These are phyloP conservation scores for Linnaemya tessellans DNA, from an alignment of 2,888 invertebrate genomes.

Conservation along the genomic window DNA sequence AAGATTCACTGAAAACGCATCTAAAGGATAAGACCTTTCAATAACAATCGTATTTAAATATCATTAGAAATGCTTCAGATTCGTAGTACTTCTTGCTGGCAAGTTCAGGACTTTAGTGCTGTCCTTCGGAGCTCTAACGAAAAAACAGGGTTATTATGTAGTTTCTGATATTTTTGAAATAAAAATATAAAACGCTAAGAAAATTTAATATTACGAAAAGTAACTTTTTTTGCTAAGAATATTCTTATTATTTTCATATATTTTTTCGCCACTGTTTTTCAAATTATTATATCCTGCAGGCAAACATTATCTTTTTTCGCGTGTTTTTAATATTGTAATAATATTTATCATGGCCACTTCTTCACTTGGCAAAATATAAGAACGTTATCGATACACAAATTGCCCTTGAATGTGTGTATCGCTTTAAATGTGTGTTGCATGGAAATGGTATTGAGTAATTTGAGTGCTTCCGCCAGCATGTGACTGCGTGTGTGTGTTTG, in stretches of 20 bases:
- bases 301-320: conserved; percentile 13
- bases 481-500: background rate
- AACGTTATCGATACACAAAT: conserved; percentile 16
- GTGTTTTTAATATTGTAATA: conserved; percentile 42
- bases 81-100: no score
- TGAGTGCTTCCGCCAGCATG: conserved; percentile 6
- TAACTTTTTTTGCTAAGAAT: no score
- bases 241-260: background rate
- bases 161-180: no score
- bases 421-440: background rate
- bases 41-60: no score
- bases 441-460: conserved; percentile 22
- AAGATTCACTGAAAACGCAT: no score
- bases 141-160: no score
- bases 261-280: background rate
- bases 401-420: conserved; percentile 11
- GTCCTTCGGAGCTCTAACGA: no score
- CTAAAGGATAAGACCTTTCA: no score
- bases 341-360: conserved; percentile 58
- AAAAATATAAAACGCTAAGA: no score
- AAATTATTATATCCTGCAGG: background rate
- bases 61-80: no score
- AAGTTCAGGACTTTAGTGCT: no score
- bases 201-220: no score
- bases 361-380: conserved; percentile 31